Evolutionary conservation across 2,113 vertebrate species (phyloP).

Genomic region (Morone saxatilis): DNA sequence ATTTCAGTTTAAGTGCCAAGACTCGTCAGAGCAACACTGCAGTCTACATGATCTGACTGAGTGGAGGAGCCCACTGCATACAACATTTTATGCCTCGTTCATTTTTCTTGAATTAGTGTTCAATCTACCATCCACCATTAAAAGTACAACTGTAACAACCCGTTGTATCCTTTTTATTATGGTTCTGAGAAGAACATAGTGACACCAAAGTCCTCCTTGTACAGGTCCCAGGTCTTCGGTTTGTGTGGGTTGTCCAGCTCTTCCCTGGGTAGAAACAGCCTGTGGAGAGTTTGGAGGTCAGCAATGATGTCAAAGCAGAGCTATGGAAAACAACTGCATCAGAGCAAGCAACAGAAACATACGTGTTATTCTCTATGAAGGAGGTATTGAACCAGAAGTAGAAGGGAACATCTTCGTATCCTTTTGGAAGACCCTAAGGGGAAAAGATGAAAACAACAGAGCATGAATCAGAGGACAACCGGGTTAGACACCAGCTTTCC

Average conservation of each 20-base stretch:
- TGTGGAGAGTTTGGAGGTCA: slow-evolving; percentile 67
- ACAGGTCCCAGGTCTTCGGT: slow-evolving; percentile 91
- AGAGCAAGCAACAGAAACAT: slow-evolving; percentile 40
- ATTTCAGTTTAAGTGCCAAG: slow-evolving; percentile 2
- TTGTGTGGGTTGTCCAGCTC: slow-evolving; percentile 97
- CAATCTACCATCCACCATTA: not conserved
- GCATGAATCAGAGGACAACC: not conserved
- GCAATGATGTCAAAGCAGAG: not conserved
- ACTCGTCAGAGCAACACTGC: not conserved
- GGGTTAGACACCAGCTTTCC: not conserved
- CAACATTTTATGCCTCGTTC: not conserved
- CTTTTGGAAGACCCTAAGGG: slow-evolving; percentile 89
- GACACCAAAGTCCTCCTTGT: slow-evolving; percentile 91
- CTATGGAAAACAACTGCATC: not conserved
- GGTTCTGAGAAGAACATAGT: slow-evolving; percentile 86
- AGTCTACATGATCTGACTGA: not conserved
- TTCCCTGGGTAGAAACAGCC: slow-evolving; percentile 90
- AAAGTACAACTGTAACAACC: not conserved
- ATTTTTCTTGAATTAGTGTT: slow-evolving; percentile 22
- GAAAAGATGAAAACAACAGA: not conserved
- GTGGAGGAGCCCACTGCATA: no score
- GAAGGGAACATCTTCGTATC: slow-evolving; percentile 93
- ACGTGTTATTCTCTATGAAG: slow-evolving; percentile 92
- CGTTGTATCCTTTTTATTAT: slow-evolving; percentile 42
- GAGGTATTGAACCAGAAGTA: slow-evolving; percentile 98